These are phyloP conservation scores for Choloepus hoffmanni DNA, from an alignment of 2,113 vertebrate species.

Conservation along the genomic window DNA sequence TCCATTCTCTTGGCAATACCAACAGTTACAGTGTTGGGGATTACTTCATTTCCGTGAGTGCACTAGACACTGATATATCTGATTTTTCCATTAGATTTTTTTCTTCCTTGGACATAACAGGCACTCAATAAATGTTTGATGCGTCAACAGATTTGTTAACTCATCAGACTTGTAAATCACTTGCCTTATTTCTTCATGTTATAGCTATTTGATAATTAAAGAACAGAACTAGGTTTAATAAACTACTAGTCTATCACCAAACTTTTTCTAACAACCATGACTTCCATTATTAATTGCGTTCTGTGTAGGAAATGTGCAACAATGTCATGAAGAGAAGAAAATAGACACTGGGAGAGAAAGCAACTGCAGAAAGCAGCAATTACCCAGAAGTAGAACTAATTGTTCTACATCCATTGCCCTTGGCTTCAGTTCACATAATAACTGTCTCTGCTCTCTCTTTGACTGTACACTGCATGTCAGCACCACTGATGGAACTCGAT, in stretches of 20 bases:
- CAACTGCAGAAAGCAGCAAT: conserved; percentile 55
- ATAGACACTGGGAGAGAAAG: not conserved
- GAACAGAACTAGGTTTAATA: conserved; percentile 68
- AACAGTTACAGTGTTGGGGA: not conserved
- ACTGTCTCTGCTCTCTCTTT: not conserved
- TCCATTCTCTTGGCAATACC: not conserved
- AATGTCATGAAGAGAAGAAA: not conserved
- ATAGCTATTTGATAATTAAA: conserved; percentile 44
- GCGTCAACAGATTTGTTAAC: conserved; percentile 58
- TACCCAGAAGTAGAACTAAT: conserved; percentile 60
- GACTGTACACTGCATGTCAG: not conserved
- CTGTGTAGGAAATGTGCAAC: conserved; percentile 49
- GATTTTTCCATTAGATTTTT: conserved; percentile 34
- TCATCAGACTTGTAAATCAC: conserved; percentile 66
- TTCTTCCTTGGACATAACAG: conserved; percentile 23
- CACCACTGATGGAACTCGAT: not conserved
- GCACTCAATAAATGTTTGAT: conserved; percentile 21
- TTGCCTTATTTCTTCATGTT: conserved; percentile 57
- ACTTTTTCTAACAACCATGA: conserved; percentile 53
- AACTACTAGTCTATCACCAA: conserved; percentile 47
- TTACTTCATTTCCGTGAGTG: conserved; percentile 37
- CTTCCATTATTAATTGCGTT: conserved; percentile 67
- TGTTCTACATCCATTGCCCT: conserved; percentile 29
- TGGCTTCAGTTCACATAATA: conserved; percentile 17
- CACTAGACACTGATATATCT: not conserved